Evolutionary conservation across 2,888 invertebrate genomes (phyloP).

Genomic region (Conomelus anceps): DNA sequence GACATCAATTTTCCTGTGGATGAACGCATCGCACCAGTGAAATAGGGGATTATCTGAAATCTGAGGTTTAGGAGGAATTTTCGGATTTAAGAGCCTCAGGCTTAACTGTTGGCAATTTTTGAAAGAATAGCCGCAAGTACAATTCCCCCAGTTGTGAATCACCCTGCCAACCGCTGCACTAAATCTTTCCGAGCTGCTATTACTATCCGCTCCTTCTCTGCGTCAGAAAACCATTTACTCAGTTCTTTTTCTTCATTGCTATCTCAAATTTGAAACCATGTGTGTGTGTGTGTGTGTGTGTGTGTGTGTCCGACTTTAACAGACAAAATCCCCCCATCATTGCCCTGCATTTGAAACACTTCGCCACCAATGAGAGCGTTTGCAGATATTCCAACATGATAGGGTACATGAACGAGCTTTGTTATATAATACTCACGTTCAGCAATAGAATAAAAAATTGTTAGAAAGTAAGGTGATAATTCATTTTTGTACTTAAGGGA

Average conservation of each 20-base stretch:
- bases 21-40: neutral
- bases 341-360: neutral
- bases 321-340: neutral
- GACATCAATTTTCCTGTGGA: neutral
- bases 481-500: neutral
- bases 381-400: neutral
- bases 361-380: neutral
- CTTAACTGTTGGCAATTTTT: neutral
- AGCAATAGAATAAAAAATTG: neutral
- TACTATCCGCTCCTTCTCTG: neutral
- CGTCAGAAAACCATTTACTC: neutral
- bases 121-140: slow-evolving; percentile 2
- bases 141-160: slow-evolving; percentile 1
- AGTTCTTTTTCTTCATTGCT: neutral
- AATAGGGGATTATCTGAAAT: neutral
- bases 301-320: neutral
- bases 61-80: neutral
- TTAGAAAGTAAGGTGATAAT: no score
- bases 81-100: neutral
- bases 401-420: neutral
- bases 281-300: no score
- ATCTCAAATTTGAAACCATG: neutral
- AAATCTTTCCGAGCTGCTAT: neutral
- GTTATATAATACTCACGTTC: neutral
- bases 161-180: neutral